These are phyloP conservation scores for Liopterus haemorrhoidalis DNA, from an alignment of 2,888 invertebrate species.

Conservation along the genomic window DNA sequence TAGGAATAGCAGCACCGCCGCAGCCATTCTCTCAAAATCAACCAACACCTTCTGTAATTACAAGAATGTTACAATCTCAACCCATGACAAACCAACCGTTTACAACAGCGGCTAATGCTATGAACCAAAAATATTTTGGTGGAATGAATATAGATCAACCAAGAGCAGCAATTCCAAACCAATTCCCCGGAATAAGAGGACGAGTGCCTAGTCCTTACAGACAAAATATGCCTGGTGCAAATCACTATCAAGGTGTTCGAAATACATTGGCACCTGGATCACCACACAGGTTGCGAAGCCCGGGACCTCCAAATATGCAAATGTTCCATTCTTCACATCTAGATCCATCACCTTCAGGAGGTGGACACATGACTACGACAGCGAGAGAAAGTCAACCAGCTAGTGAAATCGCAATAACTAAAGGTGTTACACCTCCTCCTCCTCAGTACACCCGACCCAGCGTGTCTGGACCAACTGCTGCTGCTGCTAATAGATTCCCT, in stretches of 20 bases:
- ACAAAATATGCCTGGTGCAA: slow-evolving; percentile 34
- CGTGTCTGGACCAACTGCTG: slow-evolving; percentile 37
- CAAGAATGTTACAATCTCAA: slow-evolving; percentile 55
- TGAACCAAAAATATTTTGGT: slow-evolving; percentile 45
- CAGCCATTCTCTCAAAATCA: slow-evolving; percentile 50
- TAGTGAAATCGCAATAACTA: slow-evolving; percentile 24
- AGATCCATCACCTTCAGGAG: slow-evolving; percentile 52
- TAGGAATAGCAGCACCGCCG: slow-evolving; percentile 47
- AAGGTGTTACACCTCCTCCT: slow-evolving; percentile 35
- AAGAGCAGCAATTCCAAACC: slow-evolving; percentile 12
- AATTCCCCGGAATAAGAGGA: slow-evolving; percentile 32
- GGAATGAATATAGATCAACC: slow-evolving; percentile 35
- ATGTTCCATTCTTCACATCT: slow-evolving; percentile 48
- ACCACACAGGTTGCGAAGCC: slow-evolving; percentile 30
- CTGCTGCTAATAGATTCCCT: slow-evolving; percentile 34
- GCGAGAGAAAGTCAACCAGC: slow-evolving; percentile 34
- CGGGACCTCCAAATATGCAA: slow-evolving; percentile 35
- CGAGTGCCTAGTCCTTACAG: slow-evolving; percentile 43
- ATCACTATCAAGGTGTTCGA: slow-evolving; percentile 35
- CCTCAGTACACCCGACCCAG: slow-evolving; percentile 43
- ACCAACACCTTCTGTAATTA: slow-evolving; percentile 55
- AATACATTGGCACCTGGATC: slow-evolving; percentile 24
- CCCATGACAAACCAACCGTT: slow-evolving; percentile 40
- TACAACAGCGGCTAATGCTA: slow-evolving; percentile 43
- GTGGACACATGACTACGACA: slow-evolving; percentile 47